phyloP scores from a whole-genome alignment of 1,140 invertebrate genomes.

The Drosophila oshimai region DNA sequence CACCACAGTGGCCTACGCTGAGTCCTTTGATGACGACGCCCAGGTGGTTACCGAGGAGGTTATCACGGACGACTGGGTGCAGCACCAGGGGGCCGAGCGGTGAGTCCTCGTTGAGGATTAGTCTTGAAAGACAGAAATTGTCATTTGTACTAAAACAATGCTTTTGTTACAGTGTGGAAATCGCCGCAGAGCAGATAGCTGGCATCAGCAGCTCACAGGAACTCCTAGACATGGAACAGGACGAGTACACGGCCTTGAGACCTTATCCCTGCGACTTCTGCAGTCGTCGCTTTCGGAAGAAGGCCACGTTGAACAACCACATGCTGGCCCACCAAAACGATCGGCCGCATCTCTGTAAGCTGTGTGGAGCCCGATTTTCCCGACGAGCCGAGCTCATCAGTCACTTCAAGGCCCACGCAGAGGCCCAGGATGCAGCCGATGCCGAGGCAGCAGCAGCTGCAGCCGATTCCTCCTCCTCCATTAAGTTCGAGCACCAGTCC shows the following conservation, averaged over 20 bases:
- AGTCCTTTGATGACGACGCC: conserved; percentile 81
- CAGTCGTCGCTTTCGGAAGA: conserved; percentile 90
- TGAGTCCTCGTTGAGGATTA: conserved; percentile 59
- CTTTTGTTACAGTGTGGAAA: conserved; percentile 84
- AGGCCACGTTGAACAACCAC: conserved; percentile 91
- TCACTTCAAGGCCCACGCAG: conserved; percentile 90
- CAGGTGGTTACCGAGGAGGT: conserved; percentile 88
- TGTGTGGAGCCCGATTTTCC: conserved; percentile 90
- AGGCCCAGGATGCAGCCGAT: conserved; percentile 84
- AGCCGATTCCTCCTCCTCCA: conserved; percentile 27
- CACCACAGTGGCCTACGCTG: conserved; percentile 83
- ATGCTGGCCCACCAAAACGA: conserved; percentile 93
- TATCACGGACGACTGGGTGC: conserved; percentile 90
- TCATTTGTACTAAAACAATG: neutral
- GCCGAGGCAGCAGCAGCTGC: conserved; percentile 78
- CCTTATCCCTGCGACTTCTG: conserved; percentile 94
- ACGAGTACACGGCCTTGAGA: conserved; percentile 90
- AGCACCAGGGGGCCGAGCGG: conserved; percentile 88
- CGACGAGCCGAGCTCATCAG: conserved; percentile 90
- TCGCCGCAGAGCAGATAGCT: conserved; percentile 86
- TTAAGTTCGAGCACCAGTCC: conserved; percentile 59
- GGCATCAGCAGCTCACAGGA: conserved; percentile 84
- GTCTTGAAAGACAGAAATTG: neutral
- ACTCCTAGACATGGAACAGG: conserved; percentile 89
- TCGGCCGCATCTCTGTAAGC: conserved; percentile 89